These are phyloP conservation scores for Pygathrix nemaeus DNA, from an alignment of 2,113 vertebrate genomes.

Conservation along the genomic window DNA sequence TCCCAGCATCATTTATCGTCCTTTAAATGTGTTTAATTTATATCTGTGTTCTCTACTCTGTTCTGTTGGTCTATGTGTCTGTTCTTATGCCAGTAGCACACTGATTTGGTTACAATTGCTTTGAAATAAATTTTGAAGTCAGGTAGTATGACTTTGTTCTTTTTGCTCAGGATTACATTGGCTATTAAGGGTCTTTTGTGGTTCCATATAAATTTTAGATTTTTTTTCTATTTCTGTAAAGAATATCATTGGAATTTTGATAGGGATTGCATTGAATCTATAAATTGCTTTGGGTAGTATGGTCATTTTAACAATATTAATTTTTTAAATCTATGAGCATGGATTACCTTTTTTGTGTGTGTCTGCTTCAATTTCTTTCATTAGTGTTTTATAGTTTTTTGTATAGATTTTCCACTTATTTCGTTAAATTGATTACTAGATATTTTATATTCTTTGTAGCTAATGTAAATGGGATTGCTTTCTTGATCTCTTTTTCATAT, in stretches of 20 bases:
- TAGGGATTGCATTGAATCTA: background rate
- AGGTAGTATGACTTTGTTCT: background rate
- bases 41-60: background rate
- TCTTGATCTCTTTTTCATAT: background rate
- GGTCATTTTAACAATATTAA: background rate
- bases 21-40: background rate
- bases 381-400: background rate
- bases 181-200: background rate
- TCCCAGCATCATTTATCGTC: background rate
- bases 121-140: background rate
- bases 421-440: background rate
- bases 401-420: background rate
- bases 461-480: background rate
- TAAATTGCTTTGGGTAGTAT: background rate
- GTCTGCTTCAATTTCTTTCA: background rate
- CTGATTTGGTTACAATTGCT: background rate
- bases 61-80: background rate
- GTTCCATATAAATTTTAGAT: background rate
- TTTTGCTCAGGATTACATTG: background rate
- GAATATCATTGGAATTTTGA: background rate
- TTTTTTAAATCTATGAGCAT: background rate
- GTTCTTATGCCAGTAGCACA: background rate
- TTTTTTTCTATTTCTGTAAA: background rate
- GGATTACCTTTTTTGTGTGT: background rate
- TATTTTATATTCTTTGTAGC: background rate